Evolutionary conservation across 1,140 invertebrate genomes (phyloP).

Genomic region (Penaeus vannamei): DNA sequence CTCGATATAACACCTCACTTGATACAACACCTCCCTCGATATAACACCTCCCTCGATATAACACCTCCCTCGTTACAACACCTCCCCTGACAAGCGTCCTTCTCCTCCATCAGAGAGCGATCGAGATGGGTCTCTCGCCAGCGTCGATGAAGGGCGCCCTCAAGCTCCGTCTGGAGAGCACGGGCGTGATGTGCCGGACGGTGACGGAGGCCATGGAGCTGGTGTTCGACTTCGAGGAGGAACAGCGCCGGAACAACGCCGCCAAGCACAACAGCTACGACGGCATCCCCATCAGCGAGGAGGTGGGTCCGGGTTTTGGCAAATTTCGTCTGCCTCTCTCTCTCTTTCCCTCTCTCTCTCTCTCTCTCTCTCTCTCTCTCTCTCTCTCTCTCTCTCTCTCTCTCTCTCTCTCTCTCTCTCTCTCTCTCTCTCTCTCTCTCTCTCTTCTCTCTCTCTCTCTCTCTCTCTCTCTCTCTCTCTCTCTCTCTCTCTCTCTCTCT

Average conservation of each 20-base stretch:
- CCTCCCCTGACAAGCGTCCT: too few species aligned
- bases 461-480: too few species aligned
- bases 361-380: too few species aligned
- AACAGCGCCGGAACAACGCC: constrained; percentile 25
- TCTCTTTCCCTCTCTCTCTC: not conserved
- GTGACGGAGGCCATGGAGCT: constrained; percentile 55
- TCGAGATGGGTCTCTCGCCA: constrained; percentile 52
- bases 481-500: too few species aligned
- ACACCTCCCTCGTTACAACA: too few species aligned
- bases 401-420: too few species aligned
- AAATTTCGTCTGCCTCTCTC: not conserved
- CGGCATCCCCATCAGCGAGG: not conserved
- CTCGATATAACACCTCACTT: too few species aligned
- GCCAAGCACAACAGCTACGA: not conserved
- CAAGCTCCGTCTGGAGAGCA: constrained; percentile 29
- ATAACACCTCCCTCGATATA: too few species aligned
- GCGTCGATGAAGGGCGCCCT: constrained; percentile 49
- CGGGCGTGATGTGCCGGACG: constrained; percentile 42
- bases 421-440: too few species aligned
- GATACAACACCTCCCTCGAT: too few species aligned
- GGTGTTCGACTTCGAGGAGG: constrained; percentile 58
- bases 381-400: too few species aligned
- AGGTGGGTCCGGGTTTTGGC: not conserved
- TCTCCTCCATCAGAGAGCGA: constrained; percentile 35
- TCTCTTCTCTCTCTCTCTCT: too few species aligned